Evolutionary conservation across 2,888 invertebrate genomes (phyloP), one percentile per base, ranked within the genome.

Genomic region (Chrysolina oricalcia): DNA sequence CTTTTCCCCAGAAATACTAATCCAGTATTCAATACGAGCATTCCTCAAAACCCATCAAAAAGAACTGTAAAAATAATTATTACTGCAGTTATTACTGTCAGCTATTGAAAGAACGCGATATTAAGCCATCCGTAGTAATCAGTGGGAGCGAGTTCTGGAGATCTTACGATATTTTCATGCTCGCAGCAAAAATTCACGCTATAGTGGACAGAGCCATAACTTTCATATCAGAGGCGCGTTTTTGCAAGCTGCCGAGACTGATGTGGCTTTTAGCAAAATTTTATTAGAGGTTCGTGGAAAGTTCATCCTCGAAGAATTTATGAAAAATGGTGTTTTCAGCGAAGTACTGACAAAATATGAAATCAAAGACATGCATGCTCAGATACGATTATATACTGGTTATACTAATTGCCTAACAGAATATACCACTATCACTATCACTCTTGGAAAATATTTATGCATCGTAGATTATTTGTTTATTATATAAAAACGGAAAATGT

Each of bases 261-360:
- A 86, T 27, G 85, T 84, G 70, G 74, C 65, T 35, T 83, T 84
- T 17, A 40, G 73, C 6, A 76, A 78, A 53, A 85, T 85, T 72
- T 53, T 87, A 35, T 85, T 85, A 41, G 84, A 84, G 56, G 83
- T 85, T 50, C 82, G 86, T 56, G 75, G 78, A 6, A 81, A 78
- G 72, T 79, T 69, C 41, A 82, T 86, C 43, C 59, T 81, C 5
- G 73, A 81, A 4, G 75, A 77, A 13, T 87, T 80, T 59, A 70
- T 78, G 5, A 78, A 70, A 6, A 73, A 81, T 66, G 77, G 75
- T 3, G 41, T 70, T 8, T 86, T 81, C 74, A 83, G 78, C 56
- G 85, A 87, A 62, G 66, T 86, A 35, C 74, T 87, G 56, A 71
- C 78, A 15, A 86, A 87, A 69, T 86, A 87, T 35, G 86, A 86